Base-by-base conservation (phyloP, 1,140 invertebrate species). In the Delia radicum region DNA sequence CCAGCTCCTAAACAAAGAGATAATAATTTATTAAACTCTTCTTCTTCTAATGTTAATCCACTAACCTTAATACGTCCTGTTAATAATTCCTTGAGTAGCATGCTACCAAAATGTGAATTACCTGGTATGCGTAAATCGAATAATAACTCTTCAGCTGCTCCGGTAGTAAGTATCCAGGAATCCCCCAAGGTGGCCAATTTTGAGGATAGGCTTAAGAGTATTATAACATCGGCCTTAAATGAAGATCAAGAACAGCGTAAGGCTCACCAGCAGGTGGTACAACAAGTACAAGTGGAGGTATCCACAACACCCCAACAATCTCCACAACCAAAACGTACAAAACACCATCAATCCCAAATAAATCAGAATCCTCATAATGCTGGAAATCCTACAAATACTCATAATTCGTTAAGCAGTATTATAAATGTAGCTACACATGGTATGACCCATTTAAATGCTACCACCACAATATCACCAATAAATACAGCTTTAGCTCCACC, bases 131-230 rank as follows among this genome's bases (percentile, higher is more conserved):
- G 74, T 2, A 75, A 73, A 18, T 31, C 72, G 10, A 55, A 55
- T 21, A 69, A 37, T 18, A 27, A 63, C 12, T 12, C 18, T 10
- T 26, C 21, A 26, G 12, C 7, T 29, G 24, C 31, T 6, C 63
- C 13, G 2, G 61, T n/a, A 3, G 74, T 24, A 13, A 80, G 80
- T 18, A 89, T 89, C 75, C 92, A 93, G 79, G 93, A 95, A 83
- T 92, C 94, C 15, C 94, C 93, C 0, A 91, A 93, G 80, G 93
- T 95, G 26, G 92, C 93, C 24, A 95, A 96, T 86, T 96, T 95
- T 83, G 95, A 97, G 84, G 95, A 96, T 85, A 89, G 95, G n/a
- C 88, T 97, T 4, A 96, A 96, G 86, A 95, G 93, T 85, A 96
- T 97, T 69, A 96, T 97, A 73, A 96, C 95, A 3, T 95, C 93